These are phyloP conservation scores for Rallus limicola DNA, from an alignment of 2,113 vertebrate species.

Conservation along the genomic window DNA sequence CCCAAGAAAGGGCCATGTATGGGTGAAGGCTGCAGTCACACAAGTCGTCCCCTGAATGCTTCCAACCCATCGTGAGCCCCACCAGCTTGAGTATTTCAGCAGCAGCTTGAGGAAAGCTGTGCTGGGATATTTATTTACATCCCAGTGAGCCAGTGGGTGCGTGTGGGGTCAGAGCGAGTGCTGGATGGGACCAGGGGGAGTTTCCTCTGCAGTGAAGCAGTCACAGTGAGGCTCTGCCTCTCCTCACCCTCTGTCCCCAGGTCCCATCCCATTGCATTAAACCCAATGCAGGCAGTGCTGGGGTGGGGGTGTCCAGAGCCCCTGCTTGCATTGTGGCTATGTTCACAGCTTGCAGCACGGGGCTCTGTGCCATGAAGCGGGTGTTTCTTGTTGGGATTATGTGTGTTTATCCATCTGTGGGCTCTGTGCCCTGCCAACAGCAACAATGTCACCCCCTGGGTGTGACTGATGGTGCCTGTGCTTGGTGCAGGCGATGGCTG, in stretches of 20 bases:
- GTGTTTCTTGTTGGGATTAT: neutral
- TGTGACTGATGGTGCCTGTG: neutral
- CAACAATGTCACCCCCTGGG: neutral
- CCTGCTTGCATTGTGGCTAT: fast-evolving
- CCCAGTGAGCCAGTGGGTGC: neutral
- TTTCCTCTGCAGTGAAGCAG: neutral
- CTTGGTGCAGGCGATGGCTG: fast-evolving
- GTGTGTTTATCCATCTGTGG: neutral
- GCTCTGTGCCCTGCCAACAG: neutral
- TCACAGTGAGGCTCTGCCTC: neutral
- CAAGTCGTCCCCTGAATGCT: no score
- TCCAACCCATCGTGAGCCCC: neutral
- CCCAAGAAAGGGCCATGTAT: fast-evolving
- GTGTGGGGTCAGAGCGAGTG: fast-evolving
- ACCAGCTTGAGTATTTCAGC: neutral
- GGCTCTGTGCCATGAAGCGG: neutral
- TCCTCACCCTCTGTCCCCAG: neutral
- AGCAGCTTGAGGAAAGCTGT: neutral
- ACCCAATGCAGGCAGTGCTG: neutral
- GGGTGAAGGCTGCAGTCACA: neutral
- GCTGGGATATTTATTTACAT: neutral
- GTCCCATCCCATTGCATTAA: neutral
- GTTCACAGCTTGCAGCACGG: fast-evolving
- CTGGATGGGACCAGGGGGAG: fast-evolving
- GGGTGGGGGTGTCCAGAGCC: neutral